These are phyloP conservation scores for Mormyrus proboscirostris DNA, from an alignment of 2,797 vertebrate species.

Conservation along the genomic window DNA sequence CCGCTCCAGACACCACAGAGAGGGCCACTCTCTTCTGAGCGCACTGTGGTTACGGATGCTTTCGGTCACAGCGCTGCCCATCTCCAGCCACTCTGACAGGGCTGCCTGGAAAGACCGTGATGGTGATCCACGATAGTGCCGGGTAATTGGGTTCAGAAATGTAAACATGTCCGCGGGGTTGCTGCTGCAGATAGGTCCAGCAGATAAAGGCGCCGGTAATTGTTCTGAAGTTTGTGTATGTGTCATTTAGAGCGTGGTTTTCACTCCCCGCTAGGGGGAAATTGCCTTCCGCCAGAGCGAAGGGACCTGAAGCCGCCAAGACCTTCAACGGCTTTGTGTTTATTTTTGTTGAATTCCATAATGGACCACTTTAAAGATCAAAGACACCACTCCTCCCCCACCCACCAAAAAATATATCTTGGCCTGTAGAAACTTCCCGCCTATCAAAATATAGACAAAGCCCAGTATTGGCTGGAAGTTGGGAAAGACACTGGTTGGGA, in stretches of 20 bases:
- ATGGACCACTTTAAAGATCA: constrained; percentile 47
- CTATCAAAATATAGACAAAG: constrained; percentile 39
- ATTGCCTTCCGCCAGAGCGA: constrained; percentile 43
- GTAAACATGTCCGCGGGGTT: constrained; percentile 44
- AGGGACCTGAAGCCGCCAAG: constrained; percentile 39
- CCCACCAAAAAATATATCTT: constrained; percentile 38
- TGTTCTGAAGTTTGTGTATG: constrained; percentile 43
- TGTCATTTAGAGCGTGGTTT: constrained; percentile 45
- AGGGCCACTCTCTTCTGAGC: not conserved
- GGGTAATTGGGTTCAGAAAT: constrained; percentile 51
- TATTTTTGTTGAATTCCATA: constrained; percentile 54
- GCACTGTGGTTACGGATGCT: constrained; percentile 54
- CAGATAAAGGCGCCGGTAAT: constrained; percentile 46
- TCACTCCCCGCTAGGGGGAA: constrained; percentile 55
- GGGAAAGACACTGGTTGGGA: not conserved
- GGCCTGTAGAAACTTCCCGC: constrained; percentile 41
- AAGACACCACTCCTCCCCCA: constrained; percentile 28
- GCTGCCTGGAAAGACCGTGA: constrained; percentile 37
- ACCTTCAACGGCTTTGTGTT: constrained; percentile 44
- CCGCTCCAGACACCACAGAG: not conserved
- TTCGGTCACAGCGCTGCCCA: constrained; percentile 43
- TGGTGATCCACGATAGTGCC: constrained; percentile 44
- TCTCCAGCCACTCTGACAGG: constrained; percentile 53
- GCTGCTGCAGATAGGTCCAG: constrained; percentile 41
- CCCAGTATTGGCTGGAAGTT: constrained; percentile 19